phyloP scores from a whole-genome alignment of 2,113 vertebrate species.

The Stictonetta naevosa region DNA sequence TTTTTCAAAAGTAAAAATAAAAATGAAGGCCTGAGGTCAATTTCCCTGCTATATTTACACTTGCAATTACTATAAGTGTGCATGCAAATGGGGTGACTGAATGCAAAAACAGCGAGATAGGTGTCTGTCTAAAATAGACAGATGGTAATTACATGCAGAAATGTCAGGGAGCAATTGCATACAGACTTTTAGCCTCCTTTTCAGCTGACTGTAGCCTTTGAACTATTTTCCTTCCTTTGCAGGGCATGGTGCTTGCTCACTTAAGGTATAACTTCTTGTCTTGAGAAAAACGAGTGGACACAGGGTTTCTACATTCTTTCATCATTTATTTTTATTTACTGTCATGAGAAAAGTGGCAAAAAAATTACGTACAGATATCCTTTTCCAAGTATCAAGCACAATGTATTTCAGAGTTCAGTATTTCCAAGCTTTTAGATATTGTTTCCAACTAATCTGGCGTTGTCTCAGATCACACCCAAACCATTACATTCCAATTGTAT shows the following conservation, averaged over 20 bases:
- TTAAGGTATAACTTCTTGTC: neutral
- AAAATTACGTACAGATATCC: neutral
- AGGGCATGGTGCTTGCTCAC: neutral
- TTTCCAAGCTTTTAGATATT: neutral
- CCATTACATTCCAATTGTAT: rapidly evolving
- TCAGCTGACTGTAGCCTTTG: constrained; percentile 32
- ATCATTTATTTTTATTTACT: neutral
- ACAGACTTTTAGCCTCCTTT: constrained; percentile 26
- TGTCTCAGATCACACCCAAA: neutral
- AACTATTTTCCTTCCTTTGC: neutral
- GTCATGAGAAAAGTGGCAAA: neutral
- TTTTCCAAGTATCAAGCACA: neutral
- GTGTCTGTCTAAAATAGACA: neutral
- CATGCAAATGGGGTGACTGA: neutral
- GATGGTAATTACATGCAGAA: constrained; percentile 28
- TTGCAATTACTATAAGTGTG: neutral
- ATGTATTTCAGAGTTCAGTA: neutral
- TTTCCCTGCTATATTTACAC: constrained; percentile 22
- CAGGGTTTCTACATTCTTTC: neutral
- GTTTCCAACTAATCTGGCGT: neutral
- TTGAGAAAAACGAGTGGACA: neutral
- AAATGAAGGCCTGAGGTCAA: neutral
- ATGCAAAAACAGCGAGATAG: constrained; percentile 8
- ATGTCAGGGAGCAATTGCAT: neutral
- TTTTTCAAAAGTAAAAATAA: neutral